These are phyloP conservation scores for Biston betularia DNA, from an alignment of 2,888 invertebrate genomes.

Conservation along the genomic window DNA sequence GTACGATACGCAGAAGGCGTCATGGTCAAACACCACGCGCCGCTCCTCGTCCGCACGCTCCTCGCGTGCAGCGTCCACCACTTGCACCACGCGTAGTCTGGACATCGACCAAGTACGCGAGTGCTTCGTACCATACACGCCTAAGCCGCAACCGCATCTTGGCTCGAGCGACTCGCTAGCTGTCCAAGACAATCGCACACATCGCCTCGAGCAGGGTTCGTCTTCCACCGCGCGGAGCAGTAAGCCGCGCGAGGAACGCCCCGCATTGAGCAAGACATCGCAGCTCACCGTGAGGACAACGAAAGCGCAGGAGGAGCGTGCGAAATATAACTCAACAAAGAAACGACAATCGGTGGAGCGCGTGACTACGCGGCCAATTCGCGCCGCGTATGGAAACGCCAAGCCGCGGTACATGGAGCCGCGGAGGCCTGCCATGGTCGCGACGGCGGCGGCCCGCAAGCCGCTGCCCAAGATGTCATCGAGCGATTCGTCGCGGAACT, in stretches of 20 bases:
- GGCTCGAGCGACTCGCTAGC: constrained; percentile 7
- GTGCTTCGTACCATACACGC: constrained; percentile 70
- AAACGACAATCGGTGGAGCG: constrained; percentile 60
- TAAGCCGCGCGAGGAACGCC: neutral
- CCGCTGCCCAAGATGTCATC: constrained; percentile 75
- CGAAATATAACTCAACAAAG: constrained; percentile 71
- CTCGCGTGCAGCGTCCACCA: constrained; percentile 42
- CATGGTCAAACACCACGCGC: constrained; percentile 48
- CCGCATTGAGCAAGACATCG: constrained; percentile 27
- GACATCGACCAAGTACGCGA: constrained; percentile 73
- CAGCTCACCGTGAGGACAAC: constrained; percentile 72
- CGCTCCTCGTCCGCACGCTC: constrained; percentile 27
- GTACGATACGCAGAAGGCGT: constrained; percentile 59
- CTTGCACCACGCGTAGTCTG: constrained; percentile 46
- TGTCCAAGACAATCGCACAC: constrained; percentile 28
- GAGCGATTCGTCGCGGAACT: constrained; percentile 89
- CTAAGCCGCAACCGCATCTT: constrained; percentile 53
- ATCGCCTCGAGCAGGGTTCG: too few relatives aligned
- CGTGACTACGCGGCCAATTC: constrained; percentile 29
- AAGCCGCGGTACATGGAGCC: constrained; percentile 89
- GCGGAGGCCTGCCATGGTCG: constrained; percentile 54
- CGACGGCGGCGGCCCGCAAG: constrained; percentile 43
- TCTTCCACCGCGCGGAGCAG: neutral
- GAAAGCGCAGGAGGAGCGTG: constrained; percentile 76
- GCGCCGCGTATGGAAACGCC: constrained; percentile 59